phyloP scores from a whole-genome alignment of 1,140 invertebrate species.

The Tetranychus cinnabarinus region DNA sequence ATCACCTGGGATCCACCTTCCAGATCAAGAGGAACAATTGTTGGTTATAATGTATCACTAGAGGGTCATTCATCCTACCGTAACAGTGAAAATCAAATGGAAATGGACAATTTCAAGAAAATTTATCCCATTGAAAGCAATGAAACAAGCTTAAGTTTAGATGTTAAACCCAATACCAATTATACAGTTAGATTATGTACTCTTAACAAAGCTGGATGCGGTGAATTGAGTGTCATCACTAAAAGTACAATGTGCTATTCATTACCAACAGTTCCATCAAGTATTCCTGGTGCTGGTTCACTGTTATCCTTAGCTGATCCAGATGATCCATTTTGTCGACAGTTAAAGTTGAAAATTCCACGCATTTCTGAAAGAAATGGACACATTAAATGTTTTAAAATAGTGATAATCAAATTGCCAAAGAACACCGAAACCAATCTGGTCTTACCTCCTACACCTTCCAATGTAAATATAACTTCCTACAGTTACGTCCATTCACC shows the following conservation, averaged over 20 bases:
- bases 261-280: slow-evolving; percentile 4
- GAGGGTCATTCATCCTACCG: slow-evolving; percentile 8
- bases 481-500: slow-evolving; percentile 11
- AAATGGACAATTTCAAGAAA: slow-evolving; percentile 8
- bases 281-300: slow-evolving; percentile 8
- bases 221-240: slow-evolving; percentile 2
- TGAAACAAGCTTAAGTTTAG: slow-evolving; percentile 9
- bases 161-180: slow-evolving; percentile 18
- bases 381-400: slow-evolving; percentile 28
- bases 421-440: slow-evolving; percentile 1
- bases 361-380: slow-evolving; percentile 57
- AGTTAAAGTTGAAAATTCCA: slow-evolving; percentile 25
- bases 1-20: slow-evolving; percentile 14
- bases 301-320: slow-evolving; percentile 3
- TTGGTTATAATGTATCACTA: slow-evolving; percentile 13
- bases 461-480: slow-evolving; percentile 12
- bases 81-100: slow-evolving; percentile 8
- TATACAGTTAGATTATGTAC: slow-evolving; percentile 15
- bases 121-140: slow-evolving; percentile 6
- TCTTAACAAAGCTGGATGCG: slow-evolving; percentile 13
- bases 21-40: slow-evolving; percentile 12
- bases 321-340: background rate
- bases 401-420: slow-evolving; percentile 12
- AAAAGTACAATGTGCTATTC: slow-evolving; percentile 8
- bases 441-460: slow-evolving; percentile 8